Evolutionary conservation across 2,113 vertebrate species (phyloP).

Genomic region (Pseudonaja textilis): DNA sequence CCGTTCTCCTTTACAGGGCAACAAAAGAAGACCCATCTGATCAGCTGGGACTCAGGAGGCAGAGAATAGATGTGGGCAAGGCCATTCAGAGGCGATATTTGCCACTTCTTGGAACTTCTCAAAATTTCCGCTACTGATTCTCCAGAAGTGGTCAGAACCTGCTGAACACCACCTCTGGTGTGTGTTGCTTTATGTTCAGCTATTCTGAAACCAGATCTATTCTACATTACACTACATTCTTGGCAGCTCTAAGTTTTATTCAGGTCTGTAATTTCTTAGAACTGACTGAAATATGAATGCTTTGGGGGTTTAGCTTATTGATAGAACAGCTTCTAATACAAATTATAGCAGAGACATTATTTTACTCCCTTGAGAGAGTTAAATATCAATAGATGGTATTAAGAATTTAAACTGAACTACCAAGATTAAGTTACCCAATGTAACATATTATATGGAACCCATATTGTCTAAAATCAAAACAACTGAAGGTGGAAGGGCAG

Average conservation of each 20-base stretch:
- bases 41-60: too few species aligned
- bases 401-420: background rate
- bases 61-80: too few species aligned
- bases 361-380: background rate
- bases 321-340: background rate
- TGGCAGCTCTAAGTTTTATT: background rate
- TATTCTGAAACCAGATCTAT: background rate
- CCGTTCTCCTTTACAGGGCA: too few species aligned
- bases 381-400: background rate
- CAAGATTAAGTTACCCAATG: background rate
- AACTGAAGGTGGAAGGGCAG: background rate
- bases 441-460: background rate
- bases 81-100: too few species aligned
- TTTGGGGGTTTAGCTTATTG: background rate
- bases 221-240: background rate
- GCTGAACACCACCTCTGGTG: background rate
- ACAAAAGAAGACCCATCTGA: too few species aligned
- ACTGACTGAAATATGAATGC: background rate
- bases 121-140: too few species aligned
- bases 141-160: too few species aligned
- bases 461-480: background rate
- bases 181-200: slow-evolving; percentile 7
- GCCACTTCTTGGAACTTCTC: too few species aligned
- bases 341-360: background rate
- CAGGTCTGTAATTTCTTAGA: background rate